Base-by-base conservation (phyloP, 2,888 invertebrate genomes). In the Drosophila rellima region DNA sequence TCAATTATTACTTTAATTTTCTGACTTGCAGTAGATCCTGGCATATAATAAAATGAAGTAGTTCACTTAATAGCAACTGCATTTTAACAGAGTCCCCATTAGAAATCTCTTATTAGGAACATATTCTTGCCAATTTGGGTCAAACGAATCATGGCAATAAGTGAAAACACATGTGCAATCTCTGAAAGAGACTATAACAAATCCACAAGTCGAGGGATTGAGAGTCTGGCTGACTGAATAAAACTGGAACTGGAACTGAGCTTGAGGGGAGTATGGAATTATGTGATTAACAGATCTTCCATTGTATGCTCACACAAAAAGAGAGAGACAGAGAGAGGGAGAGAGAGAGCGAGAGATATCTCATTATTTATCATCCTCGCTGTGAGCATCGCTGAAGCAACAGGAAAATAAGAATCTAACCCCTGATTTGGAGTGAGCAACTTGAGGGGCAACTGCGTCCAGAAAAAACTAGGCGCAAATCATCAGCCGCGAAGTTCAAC, bases 321-420 rank as follows among this genome's bases (percentile, higher is more conserved):
- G 39, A 47, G 50, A 26, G 3, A 42, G 20, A 10, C 23, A 35
- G 35, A 37, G 31, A 39, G 40, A 44, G 33, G 23, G 39, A 35
- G 50, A 47, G 60, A 48, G 51, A 18, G 37, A 10, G 26, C 15
- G 15, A 20, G 61, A 54, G 59, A 33, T 39, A 52, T 68, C 68
- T 79, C 73, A 69, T 77, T 73, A 87, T 83, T 76, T 82, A 84
- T 84, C 85, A 84, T 88, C 85, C 85, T 85, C 82, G 78, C 67
- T 47, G 59, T 13, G 18, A 44, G 56, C 52, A 63, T 26, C 68
- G 54, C 20, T 51, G 50, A 37, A 67, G 74, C 68, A 68, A 63
- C 68, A 77, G 74, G 76, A 78, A 72, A 79, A 67, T 65, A 57
- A 70, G 70, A 74, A 69, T 83, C 77, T 77, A 85, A 80, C 80